Percentiles rank a stretch among this genome's conserved stretches.
These are phyloP conservation scores for Apantesis nais DNA, from an alignment of 2,888 invertebrate species.

Conservation along the genomic window DNA sequence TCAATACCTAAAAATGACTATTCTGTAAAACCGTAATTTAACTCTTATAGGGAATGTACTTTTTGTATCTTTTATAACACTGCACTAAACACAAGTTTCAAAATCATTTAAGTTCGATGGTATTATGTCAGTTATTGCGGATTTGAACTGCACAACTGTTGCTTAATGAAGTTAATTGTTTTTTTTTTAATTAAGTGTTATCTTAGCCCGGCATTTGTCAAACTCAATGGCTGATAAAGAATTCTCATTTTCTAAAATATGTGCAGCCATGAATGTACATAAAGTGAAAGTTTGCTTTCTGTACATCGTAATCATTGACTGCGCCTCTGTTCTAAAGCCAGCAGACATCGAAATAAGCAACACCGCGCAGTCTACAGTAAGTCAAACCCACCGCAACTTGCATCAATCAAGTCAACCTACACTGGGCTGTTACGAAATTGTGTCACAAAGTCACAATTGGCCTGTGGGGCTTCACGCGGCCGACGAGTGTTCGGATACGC, in stretches of 20 bases:
- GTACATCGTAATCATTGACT: neutral
- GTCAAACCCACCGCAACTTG: constrained; percentile 33
- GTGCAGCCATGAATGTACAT: neutral
- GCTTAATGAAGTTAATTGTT: neutral
- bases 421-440: constrained; percentile 42
- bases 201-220: neutral
- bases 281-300: neutral
- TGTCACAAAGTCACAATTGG: constrained; percentile 46
- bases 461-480: constrained; percentile 45
- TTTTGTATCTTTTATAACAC: neutral
- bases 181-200: neutral
- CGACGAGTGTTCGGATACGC: constrained; percentile 40
- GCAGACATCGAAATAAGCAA: neutral
- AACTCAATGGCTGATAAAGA: neutral
- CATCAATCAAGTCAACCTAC: constrained; percentile 42
- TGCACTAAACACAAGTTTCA: neutral
- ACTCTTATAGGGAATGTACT: neutral
- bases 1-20: neutral
- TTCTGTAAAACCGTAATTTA: neutral
- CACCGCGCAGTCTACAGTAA: constrained; percentile 23
- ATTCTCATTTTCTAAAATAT: neutral
- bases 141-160: neutral
- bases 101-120: neutral
- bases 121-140: neutral
- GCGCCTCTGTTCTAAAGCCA: neutral